Evolutionary conservation across 1,140 invertebrate genomes (phyloP).

Genomic region (Leptopilina boulardi): DNA sequence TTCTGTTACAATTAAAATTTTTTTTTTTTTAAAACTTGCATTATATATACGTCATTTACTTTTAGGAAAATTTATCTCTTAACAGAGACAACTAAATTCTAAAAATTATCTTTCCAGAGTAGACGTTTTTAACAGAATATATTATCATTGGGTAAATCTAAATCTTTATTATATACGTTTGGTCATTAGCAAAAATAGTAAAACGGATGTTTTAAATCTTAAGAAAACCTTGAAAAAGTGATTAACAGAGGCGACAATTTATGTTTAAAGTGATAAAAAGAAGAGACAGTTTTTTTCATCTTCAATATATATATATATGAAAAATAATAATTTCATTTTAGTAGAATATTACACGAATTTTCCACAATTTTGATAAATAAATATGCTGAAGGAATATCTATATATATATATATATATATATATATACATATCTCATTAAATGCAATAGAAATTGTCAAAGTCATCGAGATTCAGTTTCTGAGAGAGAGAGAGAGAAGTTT

Average conservation of each 20-base stretch:
- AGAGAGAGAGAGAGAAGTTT: background rate
- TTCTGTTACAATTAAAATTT: too few species aligned
- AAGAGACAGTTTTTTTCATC: background rate
- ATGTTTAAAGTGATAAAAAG: background rate
- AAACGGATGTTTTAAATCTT: background rate
- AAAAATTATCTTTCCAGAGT: background rate
- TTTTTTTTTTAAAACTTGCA: too few species aligned
- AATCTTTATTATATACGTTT: background rate
- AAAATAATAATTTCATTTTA: background rate
- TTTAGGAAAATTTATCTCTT: too few species aligned
- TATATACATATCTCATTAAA: slow-evolving; percentile 25
- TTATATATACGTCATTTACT: too few species aligned
- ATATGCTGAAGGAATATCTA: too few species aligned
- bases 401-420: too few species aligned
- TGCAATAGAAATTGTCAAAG: background rate
- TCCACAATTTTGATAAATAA: background rate
- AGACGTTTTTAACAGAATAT: background rate
- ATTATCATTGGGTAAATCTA: background rate
- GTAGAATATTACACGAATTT: background rate
- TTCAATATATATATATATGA: too few species aligned
- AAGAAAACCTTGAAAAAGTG: background rate
- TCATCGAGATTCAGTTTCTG: slow-evolving; percentile 1
- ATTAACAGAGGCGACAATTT: slow-evolving; percentile 8
- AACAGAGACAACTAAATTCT: too few species aligned
- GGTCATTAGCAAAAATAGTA: slow-evolving; percentile 3